phyloP scores from a whole-genome alignment of 2,113 vertebrate species.

The Ancistrus triradiatus region DNA sequence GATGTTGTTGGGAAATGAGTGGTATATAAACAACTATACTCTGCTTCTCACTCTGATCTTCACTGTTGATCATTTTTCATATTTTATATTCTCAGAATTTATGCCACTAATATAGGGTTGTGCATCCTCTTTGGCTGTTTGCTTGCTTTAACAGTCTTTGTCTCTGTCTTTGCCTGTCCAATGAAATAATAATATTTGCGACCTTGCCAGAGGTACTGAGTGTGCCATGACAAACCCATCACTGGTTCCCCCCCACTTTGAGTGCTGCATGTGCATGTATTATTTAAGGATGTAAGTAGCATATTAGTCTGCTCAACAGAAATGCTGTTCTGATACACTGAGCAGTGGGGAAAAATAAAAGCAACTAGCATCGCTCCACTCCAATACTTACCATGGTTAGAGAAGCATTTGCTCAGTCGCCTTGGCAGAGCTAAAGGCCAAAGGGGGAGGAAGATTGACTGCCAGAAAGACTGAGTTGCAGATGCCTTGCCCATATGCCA shows the following conservation, averaged over 20 bases:
- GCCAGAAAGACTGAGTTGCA: conserved; percentile 28
- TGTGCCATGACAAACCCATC: conserved; percentile 24
- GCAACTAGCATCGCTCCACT: conserved; percentile 15
- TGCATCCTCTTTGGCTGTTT: conserved; percentile 24
- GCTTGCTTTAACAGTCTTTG: conserved; percentile 28
- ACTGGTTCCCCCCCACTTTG: conserved; percentile 8
- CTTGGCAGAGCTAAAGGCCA: conserved; percentile 25
- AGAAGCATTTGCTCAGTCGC: conserved; percentile 40
- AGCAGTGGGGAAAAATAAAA: conserved; percentile 9
- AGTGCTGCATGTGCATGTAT: conserved; percentile 15
- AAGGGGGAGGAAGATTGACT: conserved; percentile 26
- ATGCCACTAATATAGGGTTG: too few species aligned
- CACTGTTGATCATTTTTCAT: too few species aligned
- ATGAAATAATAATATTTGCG: conserved; percentile 46
- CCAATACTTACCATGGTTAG: conserved; percentile 13
- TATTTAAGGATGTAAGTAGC: conserved; percentile 17
- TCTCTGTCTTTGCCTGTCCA: conserved; percentile 31
- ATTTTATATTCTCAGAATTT: too few species aligned
- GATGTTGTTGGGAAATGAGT: too few species aligned
- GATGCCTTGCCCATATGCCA: conserved; percentile 43
- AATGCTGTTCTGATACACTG: not conserved
- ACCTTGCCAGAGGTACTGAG: conserved; percentile 42
- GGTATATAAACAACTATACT: too few species aligned
- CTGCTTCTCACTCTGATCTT: too few species aligned
- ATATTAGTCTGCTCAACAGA: conserved; percentile 33